Percentiles rank a stretch among this genome's conserved stretches.
phyloP scores from a whole-genome alignment of 2,888 invertebrate species.

The Hipparchia sbordonii region DNA sequence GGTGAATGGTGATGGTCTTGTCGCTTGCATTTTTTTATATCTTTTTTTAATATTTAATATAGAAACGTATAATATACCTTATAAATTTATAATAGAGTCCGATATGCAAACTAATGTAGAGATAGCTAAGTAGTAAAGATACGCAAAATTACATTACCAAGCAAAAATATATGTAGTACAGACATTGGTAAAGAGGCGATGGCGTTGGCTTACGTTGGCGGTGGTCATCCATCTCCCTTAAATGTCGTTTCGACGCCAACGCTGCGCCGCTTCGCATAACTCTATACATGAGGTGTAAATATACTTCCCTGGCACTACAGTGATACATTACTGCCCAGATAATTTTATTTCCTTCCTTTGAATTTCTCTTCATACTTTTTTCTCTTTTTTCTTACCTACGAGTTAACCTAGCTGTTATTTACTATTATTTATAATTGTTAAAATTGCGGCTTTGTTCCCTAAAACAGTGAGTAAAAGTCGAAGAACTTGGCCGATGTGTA shows the following conservation, averaged over 20 bases:
- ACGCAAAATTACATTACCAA: background rate
- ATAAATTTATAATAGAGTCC: too few species aligned
- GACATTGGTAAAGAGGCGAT: constrained; percentile 70
- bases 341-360: constrained; percentile 10
- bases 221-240: constrained; percentile 68
- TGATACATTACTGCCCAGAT: constrained; percentile 12
- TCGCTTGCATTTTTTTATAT: too few species aligned
- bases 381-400: background rate
- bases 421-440: background rate
- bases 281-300: constrained; percentile 24
- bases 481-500: too few species aligned
- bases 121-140: too few species aligned
- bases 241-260: constrained; percentile 66
- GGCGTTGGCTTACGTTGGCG: constrained; percentile 54
- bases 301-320: constrained; percentile 32
- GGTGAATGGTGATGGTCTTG: too few species aligned
- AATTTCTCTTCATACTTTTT: background rate
- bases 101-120: too few species aligned
- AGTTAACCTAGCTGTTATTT: background rate
- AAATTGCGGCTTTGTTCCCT: too few species aligned
- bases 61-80: too few species aligned
- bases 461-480: too few species aligned
- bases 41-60: too few species aligned
- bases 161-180: constrained; percentile 47
- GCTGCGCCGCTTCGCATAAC: constrained; percentile 34